Percentiles rank a stretch among this genome's conserved stretches.
These are phyloP conservation scores for Sinocyclocheilus maitianheensis DNA, from an alignment of 2,113 vertebrate genomes.

Conservation along the genomic window DNA sequence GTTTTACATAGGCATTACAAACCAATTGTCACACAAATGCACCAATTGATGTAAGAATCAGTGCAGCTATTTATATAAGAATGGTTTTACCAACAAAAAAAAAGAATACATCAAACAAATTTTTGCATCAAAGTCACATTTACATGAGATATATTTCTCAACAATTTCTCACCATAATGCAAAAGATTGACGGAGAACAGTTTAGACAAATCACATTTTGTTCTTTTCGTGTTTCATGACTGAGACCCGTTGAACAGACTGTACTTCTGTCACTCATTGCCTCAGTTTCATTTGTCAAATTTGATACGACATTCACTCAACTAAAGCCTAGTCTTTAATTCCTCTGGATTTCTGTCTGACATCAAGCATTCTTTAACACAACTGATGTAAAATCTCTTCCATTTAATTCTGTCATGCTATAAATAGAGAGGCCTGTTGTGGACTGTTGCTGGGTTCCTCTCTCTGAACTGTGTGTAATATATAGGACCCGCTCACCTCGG, in stretches of 20 bases:
- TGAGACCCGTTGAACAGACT: not conserved
- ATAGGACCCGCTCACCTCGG: not conserved
- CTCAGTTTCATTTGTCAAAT: not conserved
- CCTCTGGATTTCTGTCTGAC: not conserved
- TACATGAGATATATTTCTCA: not conserved
- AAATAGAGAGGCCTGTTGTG: constrained; percentile 3
- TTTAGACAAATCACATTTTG: not conserved
- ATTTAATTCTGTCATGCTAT: not conserved
- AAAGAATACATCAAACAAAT: not conserved
- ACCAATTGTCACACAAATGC: too few relatives aligned
- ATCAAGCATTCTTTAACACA: not conserved
- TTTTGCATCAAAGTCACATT: not conserved
- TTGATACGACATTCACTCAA: not conserved
- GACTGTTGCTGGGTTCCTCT: not conserved
- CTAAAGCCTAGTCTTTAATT: not conserved
- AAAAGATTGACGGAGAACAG: not conserved
- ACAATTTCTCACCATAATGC: not conserved
- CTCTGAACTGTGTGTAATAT: constrained; percentile 1
- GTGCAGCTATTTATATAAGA: too few relatives aligned
- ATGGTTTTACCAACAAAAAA: too few relatives aligned
- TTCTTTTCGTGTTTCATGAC: not conserved
- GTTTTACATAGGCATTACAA: not conserved
- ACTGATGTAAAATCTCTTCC: not conserved
- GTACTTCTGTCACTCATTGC: not conserved
- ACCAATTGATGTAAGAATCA: not conserved